phyloP scores from a whole-genome alignment of 2,113 vertebrate species.

The Tinamus guttatus region DNA sequence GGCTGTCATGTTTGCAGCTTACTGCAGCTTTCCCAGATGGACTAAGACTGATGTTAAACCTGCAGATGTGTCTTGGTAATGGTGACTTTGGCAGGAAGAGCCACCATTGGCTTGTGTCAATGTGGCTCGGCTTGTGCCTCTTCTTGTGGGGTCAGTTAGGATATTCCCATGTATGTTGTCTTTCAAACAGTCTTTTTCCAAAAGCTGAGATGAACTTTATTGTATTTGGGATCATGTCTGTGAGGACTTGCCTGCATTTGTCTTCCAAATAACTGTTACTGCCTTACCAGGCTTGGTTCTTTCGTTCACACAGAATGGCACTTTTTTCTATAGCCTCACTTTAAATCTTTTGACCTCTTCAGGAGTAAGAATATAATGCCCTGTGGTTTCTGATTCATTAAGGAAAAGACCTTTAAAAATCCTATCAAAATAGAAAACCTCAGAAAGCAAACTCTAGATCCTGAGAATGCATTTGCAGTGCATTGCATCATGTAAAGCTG shows the following conservation, averaged over 20 bases:
- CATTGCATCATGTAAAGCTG: background rate
- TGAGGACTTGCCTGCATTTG: background rate
- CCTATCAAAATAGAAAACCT: background rate
- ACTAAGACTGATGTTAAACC: background rate
- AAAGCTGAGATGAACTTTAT: background rate
- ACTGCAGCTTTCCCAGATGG: background rate
- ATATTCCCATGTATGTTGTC: rapidly evolving
- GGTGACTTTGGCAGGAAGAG: background rate
- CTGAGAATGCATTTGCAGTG: background rate
- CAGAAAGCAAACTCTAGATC: background rate
- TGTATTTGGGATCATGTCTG: background rate
- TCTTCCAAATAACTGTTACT: background rate
- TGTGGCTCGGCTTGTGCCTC: background rate
- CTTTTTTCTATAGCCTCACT: background rate
- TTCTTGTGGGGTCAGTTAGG: background rate
- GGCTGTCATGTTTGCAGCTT: background rate
- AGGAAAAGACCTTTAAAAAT: no score
- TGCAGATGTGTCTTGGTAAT: background rate
- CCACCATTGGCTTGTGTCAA: no score
- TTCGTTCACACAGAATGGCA: background rate
- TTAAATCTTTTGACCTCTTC: background rate
- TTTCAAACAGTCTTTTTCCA: background rate
- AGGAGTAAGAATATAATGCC: background rate
- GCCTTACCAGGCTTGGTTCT: background rate
- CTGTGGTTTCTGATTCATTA: background rate